Conservation (phyloP, 2,797 vertebrate species). For the Selene dorsalis region DNA sequence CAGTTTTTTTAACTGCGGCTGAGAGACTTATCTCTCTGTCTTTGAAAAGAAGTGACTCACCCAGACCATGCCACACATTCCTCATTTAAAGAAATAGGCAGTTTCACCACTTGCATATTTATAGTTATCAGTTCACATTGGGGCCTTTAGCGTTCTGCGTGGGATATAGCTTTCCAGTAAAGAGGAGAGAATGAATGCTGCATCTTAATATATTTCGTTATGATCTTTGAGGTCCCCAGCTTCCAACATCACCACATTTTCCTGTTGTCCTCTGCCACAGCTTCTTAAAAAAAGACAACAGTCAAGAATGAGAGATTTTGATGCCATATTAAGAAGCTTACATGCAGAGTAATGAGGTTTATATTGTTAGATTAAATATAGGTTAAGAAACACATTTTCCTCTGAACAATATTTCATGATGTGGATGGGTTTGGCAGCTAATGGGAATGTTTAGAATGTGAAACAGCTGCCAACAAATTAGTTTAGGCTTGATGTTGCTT, state of each 20-base stretch:
- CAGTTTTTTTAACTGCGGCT: conserved; percentile 53
- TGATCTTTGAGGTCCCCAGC: conserved; percentile 33
- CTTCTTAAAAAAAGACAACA: conserved; percentile 10
- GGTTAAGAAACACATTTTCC: conserved; percentile 62
- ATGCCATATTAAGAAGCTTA: conserved; percentile 26
- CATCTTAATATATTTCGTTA: conserved; percentile 51
- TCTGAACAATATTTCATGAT: conserved; percentile 73
- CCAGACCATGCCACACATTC: conserved; percentile 56
- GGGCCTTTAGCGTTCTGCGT: conserved; percentile 46
- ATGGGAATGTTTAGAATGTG: conserved; percentile 77
- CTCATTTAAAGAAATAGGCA: conserved; percentile 63
- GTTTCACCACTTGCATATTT: conserved; percentile 72
- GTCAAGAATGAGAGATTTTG: neutral
- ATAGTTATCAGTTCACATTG: conserved; percentile 63
- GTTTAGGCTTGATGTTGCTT: conserved; percentile 74
- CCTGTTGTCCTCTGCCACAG: neutral
- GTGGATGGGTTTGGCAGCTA: conserved; percentile 60
- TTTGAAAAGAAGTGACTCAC: conserved; percentile 65
- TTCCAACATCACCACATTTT: conserved; percentile 22
- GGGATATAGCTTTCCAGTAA: conserved; percentile 56
- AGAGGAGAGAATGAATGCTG: conserved; percentile 47
- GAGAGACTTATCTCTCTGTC: conserved; percentile 50
- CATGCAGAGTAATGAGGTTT: conserved; percentile 6
- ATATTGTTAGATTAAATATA: conserved; percentile 52
- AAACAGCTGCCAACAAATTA: conserved; percentile 78